Percentiles rank a stretch among this genome's conserved stretches.
These are phyloP conservation scores for human DNA, from an alignment of 2,113 vertebrate genomes.

Conservation along the genomic window DNA sequence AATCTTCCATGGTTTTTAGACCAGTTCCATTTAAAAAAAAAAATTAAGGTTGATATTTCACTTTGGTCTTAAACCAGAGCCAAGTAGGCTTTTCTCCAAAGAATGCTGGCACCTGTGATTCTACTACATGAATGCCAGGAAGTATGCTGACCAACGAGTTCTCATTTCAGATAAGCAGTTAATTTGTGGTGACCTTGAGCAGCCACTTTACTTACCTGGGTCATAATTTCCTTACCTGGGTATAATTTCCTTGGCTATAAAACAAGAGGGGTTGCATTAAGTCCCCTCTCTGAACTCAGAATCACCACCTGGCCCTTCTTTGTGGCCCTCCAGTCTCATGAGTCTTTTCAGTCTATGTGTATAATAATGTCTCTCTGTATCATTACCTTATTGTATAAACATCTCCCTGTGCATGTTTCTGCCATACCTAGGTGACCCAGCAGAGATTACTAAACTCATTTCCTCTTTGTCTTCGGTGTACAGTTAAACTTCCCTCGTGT, in stretches of 20 bases:
- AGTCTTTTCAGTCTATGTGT: background rate
- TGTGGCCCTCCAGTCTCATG: background rate
- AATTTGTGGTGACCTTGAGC: background rate
- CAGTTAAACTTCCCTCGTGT: background rate
- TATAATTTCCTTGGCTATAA: background rate
- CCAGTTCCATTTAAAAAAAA: background rate
- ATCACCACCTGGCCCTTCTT: background rate
- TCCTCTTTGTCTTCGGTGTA: background rate
- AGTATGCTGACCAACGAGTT: background rate
- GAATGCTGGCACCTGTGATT: background rate
- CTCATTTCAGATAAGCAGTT: background rate
- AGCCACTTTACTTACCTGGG: background rate
- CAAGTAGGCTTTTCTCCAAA: constrained; percentile 12
- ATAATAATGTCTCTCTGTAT: background rate
- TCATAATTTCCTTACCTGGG: background rate
- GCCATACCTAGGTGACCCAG: background rate
- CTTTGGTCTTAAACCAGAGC: constrained; percentile 21
- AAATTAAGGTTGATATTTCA: background rate
- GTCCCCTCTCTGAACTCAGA: background rate
- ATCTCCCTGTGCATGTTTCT: background rate
- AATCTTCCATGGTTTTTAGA: background rate
- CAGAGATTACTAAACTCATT: background rate
- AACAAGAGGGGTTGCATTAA: background rate
- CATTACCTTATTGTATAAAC: background rate
- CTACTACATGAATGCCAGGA: background rate